phyloP scores from a whole-genome alignment of 2,888 invertebrate species.

The Rhagonycha fulva region DNA sequence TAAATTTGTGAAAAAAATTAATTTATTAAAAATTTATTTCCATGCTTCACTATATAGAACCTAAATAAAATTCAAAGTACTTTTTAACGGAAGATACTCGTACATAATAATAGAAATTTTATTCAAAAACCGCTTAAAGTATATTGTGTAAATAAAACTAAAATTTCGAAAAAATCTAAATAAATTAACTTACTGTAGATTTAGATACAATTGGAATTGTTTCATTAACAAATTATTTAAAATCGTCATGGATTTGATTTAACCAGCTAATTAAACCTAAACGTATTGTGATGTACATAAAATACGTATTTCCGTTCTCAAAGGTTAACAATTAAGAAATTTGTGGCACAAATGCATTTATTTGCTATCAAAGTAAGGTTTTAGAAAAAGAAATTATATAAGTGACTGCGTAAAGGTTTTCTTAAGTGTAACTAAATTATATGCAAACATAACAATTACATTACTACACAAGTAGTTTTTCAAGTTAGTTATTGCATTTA shows the following conservation, averaged over 20 bases:
- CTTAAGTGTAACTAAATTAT: constrained; percentile 28
- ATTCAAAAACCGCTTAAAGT: too few relatives aligned
- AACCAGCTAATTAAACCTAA: background rate
- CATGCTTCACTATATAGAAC: too few relatives aligned
- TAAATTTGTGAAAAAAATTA: too few relatives aligned
- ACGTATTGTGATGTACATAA: background rate
- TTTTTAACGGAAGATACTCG: too few relatives aligned
- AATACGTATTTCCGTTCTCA: constrained; percentile 8
- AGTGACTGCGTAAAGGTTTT: constrained; percentile 12
- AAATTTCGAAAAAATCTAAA: background rate
- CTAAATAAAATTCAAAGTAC: too few relatives aligned
- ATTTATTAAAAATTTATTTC: too few relatives aligned
- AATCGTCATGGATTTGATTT: background rate
- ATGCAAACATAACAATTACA: constrained; percentile 43
- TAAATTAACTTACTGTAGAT: background rate
- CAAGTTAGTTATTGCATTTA: constrained; percentile 40
- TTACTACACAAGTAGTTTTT: constrained; percentile 44
- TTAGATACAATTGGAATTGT: background rate
- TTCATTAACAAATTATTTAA: background rate
- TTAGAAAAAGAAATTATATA: background rate
- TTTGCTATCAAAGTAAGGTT: constrained; percentile 5
- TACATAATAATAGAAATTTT: too few relatives aligned
- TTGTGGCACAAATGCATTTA: constrained; percentile 4
- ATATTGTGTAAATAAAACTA: background rate
- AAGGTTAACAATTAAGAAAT: constrained; percentile 8